Base-by-base conservation (phyloP, 2,113 vertebrate species). In the Chunga burmeisteri region DNA sequence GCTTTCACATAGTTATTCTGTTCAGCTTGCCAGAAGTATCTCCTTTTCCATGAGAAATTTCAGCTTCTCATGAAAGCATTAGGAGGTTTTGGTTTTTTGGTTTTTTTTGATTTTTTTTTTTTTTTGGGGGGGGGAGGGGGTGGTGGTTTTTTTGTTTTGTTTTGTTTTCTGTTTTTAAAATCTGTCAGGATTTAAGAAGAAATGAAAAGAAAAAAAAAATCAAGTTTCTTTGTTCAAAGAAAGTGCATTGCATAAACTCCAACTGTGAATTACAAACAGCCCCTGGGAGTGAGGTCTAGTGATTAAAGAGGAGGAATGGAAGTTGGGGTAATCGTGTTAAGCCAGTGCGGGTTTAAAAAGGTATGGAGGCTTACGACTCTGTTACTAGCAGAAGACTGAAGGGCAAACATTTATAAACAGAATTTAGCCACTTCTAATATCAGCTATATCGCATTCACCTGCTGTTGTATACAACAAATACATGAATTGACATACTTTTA, bases 281-380 rank as follows among this genome's bases (percentile, higher is more conserved):
- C 78, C 78, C 81, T 81, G 89, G 87, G 84, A 95, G 66, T 1
- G 53, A 91, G 44, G 84, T 56, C 49, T 49, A n/a, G 79, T 68
- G 95, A 90, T 94, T 93, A 65, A 91, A 86, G 78, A 50, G 63
- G 68, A 93, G 73, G 68, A 84, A 77, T 72, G 65, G 73, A 70
- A 87, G 52, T 38, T 8, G 1, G 53, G 52, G 65, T 71, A 89
- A 93, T 74, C 29, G 0, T 13, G 63, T 93, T 95, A 87, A 96
- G 86, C 52, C 68, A 47, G 20, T 38, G 70, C 8, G 38, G 9
- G 10, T 58, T 62, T 53, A 15, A 58, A 26, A 34, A 72, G 62
- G 49, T 40, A 49, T 2, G 7, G 66, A 83, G 44, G 77, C 74
- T 91, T 11, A 11, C 5, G 71, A 67, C 50, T 86, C 62, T 8